Evolutionary conservation across 2,888 invertebrate genomes (phyloP).

Genomic region (Phyllotreta striolata): DNA sequence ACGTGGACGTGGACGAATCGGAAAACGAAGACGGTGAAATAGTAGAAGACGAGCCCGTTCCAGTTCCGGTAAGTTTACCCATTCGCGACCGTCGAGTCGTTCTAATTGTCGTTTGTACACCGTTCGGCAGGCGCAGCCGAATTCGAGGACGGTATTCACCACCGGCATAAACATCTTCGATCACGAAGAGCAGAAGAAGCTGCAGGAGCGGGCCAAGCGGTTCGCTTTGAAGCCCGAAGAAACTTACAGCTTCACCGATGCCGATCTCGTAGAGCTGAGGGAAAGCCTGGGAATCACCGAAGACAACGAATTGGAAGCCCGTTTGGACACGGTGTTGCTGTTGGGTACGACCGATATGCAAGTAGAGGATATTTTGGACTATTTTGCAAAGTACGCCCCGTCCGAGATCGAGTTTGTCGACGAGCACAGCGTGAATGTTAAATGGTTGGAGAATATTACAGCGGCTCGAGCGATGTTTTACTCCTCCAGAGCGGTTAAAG

Average conservation of each 20-base stretch:
- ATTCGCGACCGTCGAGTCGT: no score
- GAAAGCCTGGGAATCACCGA: conserved; percentile 66
- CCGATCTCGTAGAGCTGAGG: conserved; percentile 58
- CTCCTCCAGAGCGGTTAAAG: conserved; percentile 61
- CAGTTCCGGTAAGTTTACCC: neutral
- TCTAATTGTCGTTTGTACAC: no score
- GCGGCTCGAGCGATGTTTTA: conserved; percentile 69
- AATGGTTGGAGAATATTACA: conserved; percentile 68
- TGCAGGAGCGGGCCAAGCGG: conserved; percentile 66
- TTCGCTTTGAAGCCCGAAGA: conserved; percentile 65
- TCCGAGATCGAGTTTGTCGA: conserved; percentile 83
- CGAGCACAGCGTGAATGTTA: conserved; percentile 78
- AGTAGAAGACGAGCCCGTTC: conserved; percentile 46
- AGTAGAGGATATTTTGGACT: conserved; percentile 80
- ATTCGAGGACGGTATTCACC: conserved; percentile 59
- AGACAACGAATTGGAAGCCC: conserved; percentile 69
- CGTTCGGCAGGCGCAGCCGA: conserved; percentile 51
- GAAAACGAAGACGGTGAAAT: conserved; percentile 61
- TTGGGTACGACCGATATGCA: conserved; percentile 78
- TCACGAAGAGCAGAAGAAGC: conserved; percentile 63
- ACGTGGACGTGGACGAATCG: conserved; percentile 62
- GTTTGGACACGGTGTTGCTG: conserved; percentile 79
- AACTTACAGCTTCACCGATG: conserved; percentile 57
- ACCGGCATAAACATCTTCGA: conserved; percentile 64
- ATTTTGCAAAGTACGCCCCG: conserved; percentile 81